Base-by-base conservation (phyloP, 2,888 invertebrate genomes). In the Myathropa florea region DNA sequence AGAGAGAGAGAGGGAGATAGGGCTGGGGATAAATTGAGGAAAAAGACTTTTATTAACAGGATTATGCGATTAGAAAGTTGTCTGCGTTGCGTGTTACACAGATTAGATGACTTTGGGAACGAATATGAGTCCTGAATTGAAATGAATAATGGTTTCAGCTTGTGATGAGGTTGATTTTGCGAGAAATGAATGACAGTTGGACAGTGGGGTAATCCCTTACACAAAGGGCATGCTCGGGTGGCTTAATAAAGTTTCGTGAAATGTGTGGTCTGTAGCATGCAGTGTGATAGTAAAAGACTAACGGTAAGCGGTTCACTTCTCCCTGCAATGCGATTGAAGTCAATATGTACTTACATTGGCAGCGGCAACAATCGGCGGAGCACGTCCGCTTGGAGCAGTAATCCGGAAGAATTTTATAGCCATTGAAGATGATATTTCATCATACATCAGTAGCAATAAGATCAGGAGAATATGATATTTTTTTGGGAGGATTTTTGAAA, bases 21-120 rank as follows among this genome's bases (percentile, higher is more conserved):
- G n/a, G n/a, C n/a, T n/a, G n/a, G n/a, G n/a, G 28, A 39, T 18
- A 36, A 63, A 39, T 24, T 14, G 21, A 30, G 33, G 26, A 33
- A 46, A 78, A 78, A 63, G 63, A 60, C 67, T 83, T 83, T 77
- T 72, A 57, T 72, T 78, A 63, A 61, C 61, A 67, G 75, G 77
- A 77, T 85, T 77, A 85, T 77, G 12, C 61, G 81, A 85, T 85
- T 81, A 72, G 72, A 72, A 81, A 81, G 81, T 73, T 85, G 77
- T 72, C 81, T 81, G 76, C 72, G 77, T 77, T 85, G 72, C 81
- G 72, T 81, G 71, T 71, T 68, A 81, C 77, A 85, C 68, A 64
- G 81, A 68, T 68, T 85, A 72, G 57, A 12, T 60, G 61, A 30
- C 39, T 59, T 46, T n/a, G 14, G 10, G 23, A 64, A 57, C 26